phyloP scores from a whole-genome alignment of 1,140 invertebrate genomes.

The Neodiprion fabricii region DNA sequence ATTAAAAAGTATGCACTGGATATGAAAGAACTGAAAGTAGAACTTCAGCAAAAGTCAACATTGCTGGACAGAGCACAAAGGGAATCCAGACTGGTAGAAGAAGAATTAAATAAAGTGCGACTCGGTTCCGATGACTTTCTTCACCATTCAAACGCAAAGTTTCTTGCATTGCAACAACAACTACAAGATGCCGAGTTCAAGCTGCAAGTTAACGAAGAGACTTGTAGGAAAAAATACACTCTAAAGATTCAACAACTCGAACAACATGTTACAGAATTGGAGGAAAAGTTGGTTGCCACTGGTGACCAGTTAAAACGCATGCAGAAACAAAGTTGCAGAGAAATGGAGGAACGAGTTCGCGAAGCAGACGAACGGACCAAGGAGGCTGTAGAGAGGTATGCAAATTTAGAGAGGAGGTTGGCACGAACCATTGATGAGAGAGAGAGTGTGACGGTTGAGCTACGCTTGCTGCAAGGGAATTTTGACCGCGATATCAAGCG shows the following conservation, averaged over 20 bases:
- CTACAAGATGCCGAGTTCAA: conserved; percentile 54
- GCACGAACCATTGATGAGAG: conserved; percentile 43
- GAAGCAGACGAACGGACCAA: conserved; percentile 44
- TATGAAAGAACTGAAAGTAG: conserved; percentile 53
- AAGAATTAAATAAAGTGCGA: conserved; percentile 57
- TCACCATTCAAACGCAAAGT: conserved; percentile 52
- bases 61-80: conserved; percentile 49
- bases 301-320: conserved; percentile 39
- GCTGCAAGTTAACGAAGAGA: conserved; percentile 39
- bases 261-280: conserved; percentile 40
- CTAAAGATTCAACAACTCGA: conserved; percentile 41
- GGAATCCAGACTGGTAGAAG: conserved; percentile 61
- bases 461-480: conserved; percentile 43
- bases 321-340: conserved; percentile 33
- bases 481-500: conserved; percentile 50
- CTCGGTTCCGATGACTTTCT: conserved; percentile 53
- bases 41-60: conserved; percentile 49
- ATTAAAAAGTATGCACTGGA: conserved; percentile 48
- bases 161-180: conserved; percentile 61
- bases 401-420: conserved; percentile 46
- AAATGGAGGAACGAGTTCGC: conserved; percentile 38
- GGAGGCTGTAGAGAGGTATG: conserved; percentile 45
- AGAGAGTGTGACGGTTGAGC: conserved; percentile 42
- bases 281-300: conserved; percentile 37
- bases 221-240: conserved; percentile 59